These are phyloP conservation scores for Melanaphis sacchari DNA, from an alignment of 1,140 invertebrate species.

Conservation along the genomic window DNA sequence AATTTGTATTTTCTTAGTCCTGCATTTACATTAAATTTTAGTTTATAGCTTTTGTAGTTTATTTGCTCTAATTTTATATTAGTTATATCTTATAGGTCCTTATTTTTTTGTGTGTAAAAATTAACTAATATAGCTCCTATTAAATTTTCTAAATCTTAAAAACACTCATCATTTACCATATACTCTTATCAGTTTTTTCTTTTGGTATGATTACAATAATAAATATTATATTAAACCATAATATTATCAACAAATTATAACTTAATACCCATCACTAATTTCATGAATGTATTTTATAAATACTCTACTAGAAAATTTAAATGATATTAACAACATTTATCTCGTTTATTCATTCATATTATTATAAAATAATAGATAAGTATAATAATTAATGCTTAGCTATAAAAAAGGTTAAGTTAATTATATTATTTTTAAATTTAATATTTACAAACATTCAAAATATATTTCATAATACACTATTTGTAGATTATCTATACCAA, in stretches of 20 bases:
- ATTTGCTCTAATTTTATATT: too few relatives aligned
- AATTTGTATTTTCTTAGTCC: too few relatives aligned
- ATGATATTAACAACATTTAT: not conserved
- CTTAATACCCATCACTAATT: not conserved
- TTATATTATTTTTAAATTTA: not conserved
- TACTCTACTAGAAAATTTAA: not conserved
- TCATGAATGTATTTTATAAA: too few relatives aligned
- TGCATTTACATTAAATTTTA: too few relatives aligned
- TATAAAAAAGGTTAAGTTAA: not conserved
- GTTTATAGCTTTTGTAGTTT: too few relatives aligned
- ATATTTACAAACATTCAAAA: not conserved
- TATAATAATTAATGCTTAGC: not conserved
- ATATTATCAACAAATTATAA: not conserved
- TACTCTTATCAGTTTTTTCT: not conserved
- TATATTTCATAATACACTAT: not conserved
- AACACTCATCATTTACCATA: not conserved
- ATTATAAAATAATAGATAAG: not conserved
- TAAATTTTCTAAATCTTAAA: not conserved
- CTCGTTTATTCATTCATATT: not conserved
- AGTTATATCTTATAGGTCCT: too few relatives aligned
- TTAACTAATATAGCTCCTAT: too few relatives aligned
- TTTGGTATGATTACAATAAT: not conserved
- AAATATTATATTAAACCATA: not conserved
- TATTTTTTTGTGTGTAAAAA: too few relatives aligned
- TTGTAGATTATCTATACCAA: not conserved